Base-by-base conservation (phyloP, 2,113 vertebrate species). In the Cyprinodon brontotheroides region DNA sequence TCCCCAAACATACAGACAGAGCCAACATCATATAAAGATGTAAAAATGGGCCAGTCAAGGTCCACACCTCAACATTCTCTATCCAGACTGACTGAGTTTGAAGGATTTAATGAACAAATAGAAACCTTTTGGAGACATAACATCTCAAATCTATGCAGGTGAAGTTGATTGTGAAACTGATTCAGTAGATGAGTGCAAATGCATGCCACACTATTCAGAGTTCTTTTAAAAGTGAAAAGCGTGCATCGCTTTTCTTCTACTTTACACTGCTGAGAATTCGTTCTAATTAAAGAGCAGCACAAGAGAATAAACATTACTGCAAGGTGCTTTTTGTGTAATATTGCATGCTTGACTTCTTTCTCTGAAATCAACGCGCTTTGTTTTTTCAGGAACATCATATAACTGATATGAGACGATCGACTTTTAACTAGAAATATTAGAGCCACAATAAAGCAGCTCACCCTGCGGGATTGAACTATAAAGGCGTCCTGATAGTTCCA, bases 391-490 rank as follows among this genome's bases (percentile, higher is more conserved):
- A 14, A 57, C 50, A 57, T 57, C 50, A 57, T 6, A 57, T 57
- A 9, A 41, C 41, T 41, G 9, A 57, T 53, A 53, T 53, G 48
- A 53, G 48, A 53, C n/a, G 7, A 8, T n/a, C n/a, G 17, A 57
- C 50, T 57, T 57, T n/a, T n/a, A 20, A 57, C 50, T n/a, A 57
- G 50, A 57, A 57, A n/a, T 57, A 57, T 57, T 57, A 57, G 50
- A n/a, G 50, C 50, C 20, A 7, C 50, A 57, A 20, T 57, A 57
- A 57, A 57, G 20, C 50, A n/a, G 6, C 50, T 57, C 20, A 10
- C 17, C 50, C 50, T 57, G 50, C 8, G 50, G 50, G 50, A 57
- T 20, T 57, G 50, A 57, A 20, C 66, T 13, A n/a, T 50, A 53
- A 47, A 68, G 2, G 13, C 4, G 20, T 20, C 11, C 5, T 40